A percentile compares a stretch with the other conserved stretches of the same genome.
These are phyloP conservation scores for Folsomia candida DNA, from an alignment of 2,888 invertebrate species.

Conservation along the genomic window DNA sequence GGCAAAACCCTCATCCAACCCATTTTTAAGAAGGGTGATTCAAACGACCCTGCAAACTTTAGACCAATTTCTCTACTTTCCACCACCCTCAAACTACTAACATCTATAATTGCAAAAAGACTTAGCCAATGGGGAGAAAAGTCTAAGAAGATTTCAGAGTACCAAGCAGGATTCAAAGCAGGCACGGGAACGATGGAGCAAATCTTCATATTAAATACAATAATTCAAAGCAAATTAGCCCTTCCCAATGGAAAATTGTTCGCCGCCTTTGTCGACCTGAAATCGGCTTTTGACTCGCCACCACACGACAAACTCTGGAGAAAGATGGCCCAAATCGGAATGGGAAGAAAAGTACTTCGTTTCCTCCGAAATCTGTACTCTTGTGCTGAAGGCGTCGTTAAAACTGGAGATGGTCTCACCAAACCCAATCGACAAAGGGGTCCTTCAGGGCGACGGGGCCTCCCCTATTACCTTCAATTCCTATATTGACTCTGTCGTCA, in stretches of 20 bases:
- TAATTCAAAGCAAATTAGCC: constrained; percentile 28
- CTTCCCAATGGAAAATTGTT: constrained; percentile 31
- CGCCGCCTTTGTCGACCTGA: constrained; percentile 46
- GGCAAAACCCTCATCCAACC: constrained; percentile 21
- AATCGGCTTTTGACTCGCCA: constrained; percentile 39
- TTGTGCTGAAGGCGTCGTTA: neutral
- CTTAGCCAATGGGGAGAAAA: constrained; percentile 37
- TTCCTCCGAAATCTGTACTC: constrained; percentile 22
- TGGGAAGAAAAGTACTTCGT: constrained; percentile 37
- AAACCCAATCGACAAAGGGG: constrained; percentile 28
- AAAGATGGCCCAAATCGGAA: constrained; percentile 21
- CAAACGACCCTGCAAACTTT: constrained; percentile 36
- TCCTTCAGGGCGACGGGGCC: constrained; percentile 33
- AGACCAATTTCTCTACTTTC: constrained; percentile 37
- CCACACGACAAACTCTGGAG: constrained; percentile 37
- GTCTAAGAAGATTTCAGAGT: constrained; percentile 41
- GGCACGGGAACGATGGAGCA: constrained; percentile 43
- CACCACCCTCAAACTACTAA: constrained; percentile 41
- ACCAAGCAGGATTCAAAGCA: constrained; percentile 46
- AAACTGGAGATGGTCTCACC: neutral
- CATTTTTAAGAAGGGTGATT: constrained; percentile 43
- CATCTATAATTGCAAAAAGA: constrained; percentile 33
- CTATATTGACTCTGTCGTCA: neutral
- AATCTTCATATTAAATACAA: constrained; percentile 40
- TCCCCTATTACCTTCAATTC: neutral